These are phyloP conservation scores for Drosophila pallidifrons DNA, from an alignment of 1,140 invertebrate species.

Conservation along the genomic window DNA sequence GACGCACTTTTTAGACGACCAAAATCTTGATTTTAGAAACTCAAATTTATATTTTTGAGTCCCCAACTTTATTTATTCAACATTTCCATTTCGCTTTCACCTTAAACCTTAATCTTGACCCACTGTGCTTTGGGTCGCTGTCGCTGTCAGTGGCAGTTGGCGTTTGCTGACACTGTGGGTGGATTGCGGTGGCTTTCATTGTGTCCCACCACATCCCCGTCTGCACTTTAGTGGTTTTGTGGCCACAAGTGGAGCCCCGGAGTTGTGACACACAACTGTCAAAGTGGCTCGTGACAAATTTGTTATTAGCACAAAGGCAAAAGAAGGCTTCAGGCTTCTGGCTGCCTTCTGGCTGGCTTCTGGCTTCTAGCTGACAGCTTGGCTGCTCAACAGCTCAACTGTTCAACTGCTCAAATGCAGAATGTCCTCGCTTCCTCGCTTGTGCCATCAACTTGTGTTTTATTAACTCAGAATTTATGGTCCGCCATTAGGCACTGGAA, in stretches of 20 bases:
- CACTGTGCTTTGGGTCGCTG: conserved; percentile 26
- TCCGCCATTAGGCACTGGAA: conserved; percentile 68
- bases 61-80: not conserved
- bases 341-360: conserved; percentile 25
- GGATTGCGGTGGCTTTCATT: conserved; percentile 8
- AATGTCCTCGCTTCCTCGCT: conserved; percentile 6
- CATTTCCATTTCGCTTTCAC: not conserved
- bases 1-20: too few species aligned
- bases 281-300: conserved; percentile 75
- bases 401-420: conserved; percentile 17
- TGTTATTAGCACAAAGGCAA: conserved; percentile 62
- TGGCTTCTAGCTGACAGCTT: conserved; percentile 30
- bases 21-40: too few species aligned
- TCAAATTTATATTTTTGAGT: too few species aligned
- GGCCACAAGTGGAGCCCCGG: conserved; percentile 43
- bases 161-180: conserved; percentile 37
- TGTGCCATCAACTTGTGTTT: conserved; percentile 40
- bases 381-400: conserved; percentile 26
- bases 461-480: conserved; percentile 79
- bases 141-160: conserved; percentile 37
- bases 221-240: conserved; percentile 30
- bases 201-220: not conserved
- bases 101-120: not conserved
- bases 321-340: conserved; percentile 19
- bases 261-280: conserved; percentile 74